A percentile compares a stretch with the other conserved stretches of the same genome.
Evolutionary conservation across 2,888 invertebrate species (phyloP).

Genomic region (Petrolisthes manimaculis): DNA sequence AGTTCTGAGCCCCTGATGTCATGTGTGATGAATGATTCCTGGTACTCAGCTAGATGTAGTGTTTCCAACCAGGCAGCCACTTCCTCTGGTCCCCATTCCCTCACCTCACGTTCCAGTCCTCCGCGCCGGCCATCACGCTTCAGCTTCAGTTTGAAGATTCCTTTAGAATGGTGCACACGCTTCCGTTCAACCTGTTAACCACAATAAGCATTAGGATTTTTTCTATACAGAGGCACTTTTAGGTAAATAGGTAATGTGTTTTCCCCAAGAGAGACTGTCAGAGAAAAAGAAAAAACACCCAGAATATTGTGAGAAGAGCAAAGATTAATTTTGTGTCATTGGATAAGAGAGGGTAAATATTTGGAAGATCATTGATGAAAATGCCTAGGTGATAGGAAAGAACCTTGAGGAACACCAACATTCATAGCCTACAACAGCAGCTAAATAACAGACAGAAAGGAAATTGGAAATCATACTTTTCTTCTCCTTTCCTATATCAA

Average conservation of each 20-base stretch:
- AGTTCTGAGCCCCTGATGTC: constrained; percentile 93
- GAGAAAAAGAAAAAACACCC: too few relatives aligned
- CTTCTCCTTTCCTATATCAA: too few relatives aligned
- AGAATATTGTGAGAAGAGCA: too few relatives aligned
- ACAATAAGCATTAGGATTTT: not conserved
- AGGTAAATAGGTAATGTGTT: too few relatives aligned
- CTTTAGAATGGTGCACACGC: constrained; percentile 62
- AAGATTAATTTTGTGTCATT: too few relatives aligned
- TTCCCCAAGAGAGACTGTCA: too few relatives aligned
- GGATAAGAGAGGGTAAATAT: too few relatives aligned
- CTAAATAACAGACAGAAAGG: too few relatives aligned
- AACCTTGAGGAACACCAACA: not conserved
- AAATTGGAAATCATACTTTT: too few relatives aligned
- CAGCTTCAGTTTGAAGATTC: constrained; percentile 62
- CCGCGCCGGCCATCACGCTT: constrained; percentile 59
- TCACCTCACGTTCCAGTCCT: constrained; percentile 69
- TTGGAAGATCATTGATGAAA: too few relatives aligned
- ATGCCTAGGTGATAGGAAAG: too few relatives aligned
- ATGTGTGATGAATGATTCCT: constrained; percentile 89
- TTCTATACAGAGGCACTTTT: not conserved
- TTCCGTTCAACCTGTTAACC: constrained; percentile 44
- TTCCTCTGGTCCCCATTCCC: constrained; percentile 86
- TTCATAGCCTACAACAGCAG: too few relatives aligned
- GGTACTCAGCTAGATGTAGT: constrained; percentile 89
- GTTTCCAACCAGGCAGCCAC: constrained; percentile 92